phyloP scores from a whole-genome alignment of 2,888 invertebrate species.

The Eristalinus aeneus region DNA sequence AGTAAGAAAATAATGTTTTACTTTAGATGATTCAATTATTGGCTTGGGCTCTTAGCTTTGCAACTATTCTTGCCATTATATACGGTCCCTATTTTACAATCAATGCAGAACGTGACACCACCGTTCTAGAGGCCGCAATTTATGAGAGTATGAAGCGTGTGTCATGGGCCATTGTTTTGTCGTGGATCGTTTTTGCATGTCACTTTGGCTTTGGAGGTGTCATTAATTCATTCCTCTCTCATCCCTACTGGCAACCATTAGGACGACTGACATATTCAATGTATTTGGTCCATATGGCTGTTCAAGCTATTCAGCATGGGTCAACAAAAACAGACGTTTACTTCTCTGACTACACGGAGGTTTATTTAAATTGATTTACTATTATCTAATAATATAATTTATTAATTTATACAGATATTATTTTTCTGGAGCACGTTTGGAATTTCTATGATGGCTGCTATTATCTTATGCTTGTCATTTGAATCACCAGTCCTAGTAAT shows the following conservation, averaged over 20 bases:
- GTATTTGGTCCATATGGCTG: constrained; percentile 68
- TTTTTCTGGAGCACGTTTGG: constrained; percentile 63
- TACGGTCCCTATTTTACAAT: constrained; percentile 78
- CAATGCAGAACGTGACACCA: constrained; percentile 73
- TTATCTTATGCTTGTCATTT: constrained; percentile 77
- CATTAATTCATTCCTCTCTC: constrained; percentile 78
- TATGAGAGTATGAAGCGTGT: constrained; percentile 77
- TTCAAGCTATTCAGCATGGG: constrained; percentile 56
- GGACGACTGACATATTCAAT: constrained; percentile 76
- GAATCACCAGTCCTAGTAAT: constrained; percentile 78
- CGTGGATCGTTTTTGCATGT: constrained; percentile 79
- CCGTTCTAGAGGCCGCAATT: constrained; percentile 77
- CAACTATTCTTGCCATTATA: constrained; percentile 75
- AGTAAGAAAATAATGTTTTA: neutral
- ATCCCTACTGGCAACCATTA: constrained; percentile 78
- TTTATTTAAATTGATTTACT: constrained; percentile 4
- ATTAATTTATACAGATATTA: constrained; percentile 38
- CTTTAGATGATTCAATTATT: constrained; percentile 73
- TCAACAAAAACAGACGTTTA: constrained; percentile 33
- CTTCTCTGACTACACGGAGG: constrained; percentile 58
- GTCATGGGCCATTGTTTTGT: constrained; percentile 76
- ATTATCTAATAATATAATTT: neutral
- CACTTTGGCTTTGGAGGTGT: constrained; percentile 79
- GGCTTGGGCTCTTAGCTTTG: constrained; percentile 77
- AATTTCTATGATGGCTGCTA: constrained; percentile 69